These are phyloP conservation scores for Drosophila formosana DNA, from an alignment of 2,888 invertebrate species.

Conservation along the genomic window DNA sequence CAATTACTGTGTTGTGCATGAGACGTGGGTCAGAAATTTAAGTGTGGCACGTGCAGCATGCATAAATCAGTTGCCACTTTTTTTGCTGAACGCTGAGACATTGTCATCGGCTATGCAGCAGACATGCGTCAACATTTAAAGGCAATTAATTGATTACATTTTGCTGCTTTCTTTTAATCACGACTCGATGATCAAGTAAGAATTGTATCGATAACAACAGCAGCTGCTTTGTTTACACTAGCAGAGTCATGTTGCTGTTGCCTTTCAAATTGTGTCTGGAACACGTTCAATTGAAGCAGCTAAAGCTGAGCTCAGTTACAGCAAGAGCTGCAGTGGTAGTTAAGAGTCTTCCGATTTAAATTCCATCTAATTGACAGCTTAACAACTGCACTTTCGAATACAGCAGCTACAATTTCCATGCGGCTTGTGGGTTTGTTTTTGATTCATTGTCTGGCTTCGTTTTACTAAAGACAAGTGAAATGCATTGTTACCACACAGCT, in stretches of 20 bases:
- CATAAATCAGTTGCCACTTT: constrained; percentile 35
- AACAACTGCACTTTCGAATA: constrained; percentile 17
- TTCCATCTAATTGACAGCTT: constrained; percentile 35
- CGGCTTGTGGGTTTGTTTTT: too few species aligned
- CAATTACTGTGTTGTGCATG: constrained; percentile 23
- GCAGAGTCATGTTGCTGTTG: not conserved
- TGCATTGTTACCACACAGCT: too few species aligned
- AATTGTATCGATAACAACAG: constrained; percentile 7
- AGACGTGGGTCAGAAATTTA: constrained; percentile 67
- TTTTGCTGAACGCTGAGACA: constrained; percentile 3
- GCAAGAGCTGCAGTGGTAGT: constrained; percentile 1
- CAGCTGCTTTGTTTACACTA: constrained; percentile 3
- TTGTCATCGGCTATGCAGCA: constrained; percentile 4
- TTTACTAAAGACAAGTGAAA: too few species aligned
- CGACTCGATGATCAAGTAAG: constrained; percentile 15
- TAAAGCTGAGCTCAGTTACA: not conserved
- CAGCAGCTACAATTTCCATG: not conserved
- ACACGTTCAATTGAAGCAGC: constrained; percentile 6
- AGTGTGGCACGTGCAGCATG: constrained; percentile 37
- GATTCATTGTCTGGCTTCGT: too few species aligned
- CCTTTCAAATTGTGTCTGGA: constrained; percentile 31
- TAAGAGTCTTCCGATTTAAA: constrained; percentile 13
- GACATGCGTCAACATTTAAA: not conserved
- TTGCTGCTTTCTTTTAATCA: constrained; percentile 46
- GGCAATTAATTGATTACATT: constrained; percentile 36